Conservation (phyloP, 2,888 invertebrate species). For the Orchesella flavescens region DNA sequence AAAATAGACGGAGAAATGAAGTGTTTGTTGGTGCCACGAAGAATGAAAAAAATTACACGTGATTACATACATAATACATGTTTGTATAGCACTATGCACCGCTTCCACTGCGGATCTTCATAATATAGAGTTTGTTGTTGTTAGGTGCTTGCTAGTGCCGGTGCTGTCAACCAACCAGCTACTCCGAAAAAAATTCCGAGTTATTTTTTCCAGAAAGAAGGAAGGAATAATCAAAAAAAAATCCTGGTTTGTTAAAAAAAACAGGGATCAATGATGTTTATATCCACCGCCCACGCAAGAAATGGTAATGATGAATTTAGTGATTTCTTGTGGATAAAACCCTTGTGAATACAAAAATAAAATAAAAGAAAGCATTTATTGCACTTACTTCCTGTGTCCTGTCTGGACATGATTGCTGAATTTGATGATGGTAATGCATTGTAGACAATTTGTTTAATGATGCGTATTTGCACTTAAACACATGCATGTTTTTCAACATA, state of each 20-base stretch:
- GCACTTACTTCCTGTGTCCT: too few species aligned
- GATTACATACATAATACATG: slow-evolving; percentile 5
- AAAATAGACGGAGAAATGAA: slow-evolving; percentile 5
- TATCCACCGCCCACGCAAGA: neutral
- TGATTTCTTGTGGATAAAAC: too few species aligned
- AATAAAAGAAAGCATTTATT: too few species aligned
- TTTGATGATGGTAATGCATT: too few species aligned
- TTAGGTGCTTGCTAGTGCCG: neutral
- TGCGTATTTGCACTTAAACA: too few species aligned
- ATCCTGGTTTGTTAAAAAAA: neutral
- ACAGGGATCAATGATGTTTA: too few species aligned
- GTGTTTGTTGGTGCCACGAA: slow-evolving; percentile 11
- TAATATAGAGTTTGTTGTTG: neutral
- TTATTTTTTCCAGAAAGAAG: neutral
- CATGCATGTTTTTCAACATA: too few species aligned
- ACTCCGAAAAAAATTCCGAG: neutral
- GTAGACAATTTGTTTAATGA: too few species aligned
- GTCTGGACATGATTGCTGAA: too few species aligned
- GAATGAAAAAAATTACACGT: neutral
- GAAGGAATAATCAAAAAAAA: neutral
- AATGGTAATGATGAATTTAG: too few species aligned
- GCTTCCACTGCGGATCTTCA: neutral
- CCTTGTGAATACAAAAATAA: too few species aligned
- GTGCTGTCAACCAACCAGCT: neutral
- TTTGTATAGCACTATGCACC: neutral